These are phyloP conservation scores for Pluvianellus socialis DNA, from an alignment of 2,113 vertebrate species.

Conservation along the genomic window DNA sequence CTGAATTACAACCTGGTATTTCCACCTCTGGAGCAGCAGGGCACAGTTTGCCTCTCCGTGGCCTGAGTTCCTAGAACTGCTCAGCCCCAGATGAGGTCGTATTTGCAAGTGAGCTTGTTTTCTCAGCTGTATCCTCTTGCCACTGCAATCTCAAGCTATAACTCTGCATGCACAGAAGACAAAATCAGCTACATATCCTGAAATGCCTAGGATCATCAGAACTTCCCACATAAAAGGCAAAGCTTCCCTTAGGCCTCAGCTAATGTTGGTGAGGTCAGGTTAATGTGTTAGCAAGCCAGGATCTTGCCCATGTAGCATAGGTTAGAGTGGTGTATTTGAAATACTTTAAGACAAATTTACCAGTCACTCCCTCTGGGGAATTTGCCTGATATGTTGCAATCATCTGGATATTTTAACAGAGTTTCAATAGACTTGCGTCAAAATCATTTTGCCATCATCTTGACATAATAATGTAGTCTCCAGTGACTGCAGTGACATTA, in stretches of 20 bases:
- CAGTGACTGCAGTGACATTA: conserved; percentile 64
- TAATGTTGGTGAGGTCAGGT: not conserved
- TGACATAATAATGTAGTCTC: conserved; percentile 68
- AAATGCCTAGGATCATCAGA: not conserved
- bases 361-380: not conserved
- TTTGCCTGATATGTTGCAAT: conserved; percentile 49
- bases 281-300: not conserved
- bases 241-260: not conserved
- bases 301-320: not conserved
- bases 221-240: not conserved
- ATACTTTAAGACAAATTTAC: conserved; percentile 29
- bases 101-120: not conserved
- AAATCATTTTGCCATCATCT: conserved; percentile 67
- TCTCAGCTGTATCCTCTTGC: not conserved
- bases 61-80: not conserved
- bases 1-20: not conserved
- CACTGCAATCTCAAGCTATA: not conserved
- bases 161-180: not conserved
- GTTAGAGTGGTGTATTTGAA: not conserved
- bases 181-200: not conserved
- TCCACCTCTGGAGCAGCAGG: not conserved
- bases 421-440: conserved; percentile 54
- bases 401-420: conserved; percentile 61
- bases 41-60: not conserved
- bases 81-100: not conserved